Evolutionary conservation across 2,888 invertebrate genomes (phyloP), one percentile per base, ranked within the genome.

Genomic region (Noctua pronuba): DNA sequence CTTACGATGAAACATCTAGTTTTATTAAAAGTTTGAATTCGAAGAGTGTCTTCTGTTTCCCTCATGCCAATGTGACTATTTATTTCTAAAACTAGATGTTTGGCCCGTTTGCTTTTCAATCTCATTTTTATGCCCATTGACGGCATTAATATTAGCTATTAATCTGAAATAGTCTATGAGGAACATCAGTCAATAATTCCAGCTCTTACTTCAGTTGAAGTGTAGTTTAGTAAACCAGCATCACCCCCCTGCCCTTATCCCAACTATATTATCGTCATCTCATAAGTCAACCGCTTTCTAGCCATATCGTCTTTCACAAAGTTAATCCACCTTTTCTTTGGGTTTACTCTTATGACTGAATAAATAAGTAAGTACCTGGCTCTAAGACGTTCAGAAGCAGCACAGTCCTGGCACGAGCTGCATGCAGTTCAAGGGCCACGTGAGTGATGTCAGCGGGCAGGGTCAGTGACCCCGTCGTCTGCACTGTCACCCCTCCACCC

Each of bases 381-480:
- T 80, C 72, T 46, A 73, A 28, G 24, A 91, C 80, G n/a, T 66
- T 75, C 7, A 89, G 75, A 58, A 89, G 80, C 2, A 96, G 91
- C 5, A 94, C 94, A n/a, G 95, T 90, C 52, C 89, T 88, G 10
- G 94, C 94, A 13, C 80, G 73, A 10, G 81, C 91, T 7, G 93
- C 94, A 11, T 88, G 90, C 16, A 96, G 88, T 82, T 94, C 94
- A 66, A 96, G 79, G 10, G 89, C 85, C 6, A 95, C 85, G 62
- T 88, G 88, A 0, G 90, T 85, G 24, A 91, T 77, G 52, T 91
- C 88, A 55, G 77, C 72, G 0, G 94, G 92, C 52, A 94, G 69
- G 13, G 79, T 83, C 16, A 92, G 73, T 21, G 92, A 76, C 7
- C 79, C 88, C 24, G 65, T 55, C 8, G 88, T 74, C n/a, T 80